Conservation (phyloP, 2,797 vertebrate genomes). For the Australoheros facetus region DNA sequence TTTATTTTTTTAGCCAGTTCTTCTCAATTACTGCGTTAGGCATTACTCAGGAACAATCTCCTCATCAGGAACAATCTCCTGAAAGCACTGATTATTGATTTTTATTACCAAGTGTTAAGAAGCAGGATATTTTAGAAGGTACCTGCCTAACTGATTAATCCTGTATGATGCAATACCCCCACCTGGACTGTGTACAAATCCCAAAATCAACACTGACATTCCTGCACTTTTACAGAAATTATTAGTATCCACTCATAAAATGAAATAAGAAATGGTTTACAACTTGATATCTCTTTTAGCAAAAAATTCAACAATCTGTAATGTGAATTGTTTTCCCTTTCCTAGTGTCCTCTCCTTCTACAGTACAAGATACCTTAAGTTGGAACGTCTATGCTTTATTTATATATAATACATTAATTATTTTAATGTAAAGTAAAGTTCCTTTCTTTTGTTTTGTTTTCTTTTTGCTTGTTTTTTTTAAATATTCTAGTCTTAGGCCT, state of each 20-base stretch:
- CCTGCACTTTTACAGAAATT: neutral
- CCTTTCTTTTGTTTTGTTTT: neutral
- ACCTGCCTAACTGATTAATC: neutral
- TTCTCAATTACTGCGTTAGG: neutral
- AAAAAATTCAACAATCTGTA: neutral
- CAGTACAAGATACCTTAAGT: neutral
- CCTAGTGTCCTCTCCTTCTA: neutral
- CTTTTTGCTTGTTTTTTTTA: neutral
- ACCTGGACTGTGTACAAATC: neutral
- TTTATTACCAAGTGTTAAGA: neutral
- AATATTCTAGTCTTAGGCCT: slow-evolving; percentile 85
- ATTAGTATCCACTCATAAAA: neutral
- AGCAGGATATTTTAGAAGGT: neutral
- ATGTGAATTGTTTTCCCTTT: too few species aligned
- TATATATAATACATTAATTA: neutral
- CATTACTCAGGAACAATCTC: neutral
- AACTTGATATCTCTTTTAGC: neutral
- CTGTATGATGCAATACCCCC: too few species aligned
- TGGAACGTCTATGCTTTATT: fast-evolving
- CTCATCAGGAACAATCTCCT: neutral
- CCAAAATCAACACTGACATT: neutral
- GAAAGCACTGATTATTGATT: neutral
- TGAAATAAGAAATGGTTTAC: neutral
- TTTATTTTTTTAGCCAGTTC: neutral
- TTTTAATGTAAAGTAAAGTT: neutral